Evolutionary conservation across 2,797 vertebrate species (phyloP).

Genomic region (Squalus acanthias): DNA sequence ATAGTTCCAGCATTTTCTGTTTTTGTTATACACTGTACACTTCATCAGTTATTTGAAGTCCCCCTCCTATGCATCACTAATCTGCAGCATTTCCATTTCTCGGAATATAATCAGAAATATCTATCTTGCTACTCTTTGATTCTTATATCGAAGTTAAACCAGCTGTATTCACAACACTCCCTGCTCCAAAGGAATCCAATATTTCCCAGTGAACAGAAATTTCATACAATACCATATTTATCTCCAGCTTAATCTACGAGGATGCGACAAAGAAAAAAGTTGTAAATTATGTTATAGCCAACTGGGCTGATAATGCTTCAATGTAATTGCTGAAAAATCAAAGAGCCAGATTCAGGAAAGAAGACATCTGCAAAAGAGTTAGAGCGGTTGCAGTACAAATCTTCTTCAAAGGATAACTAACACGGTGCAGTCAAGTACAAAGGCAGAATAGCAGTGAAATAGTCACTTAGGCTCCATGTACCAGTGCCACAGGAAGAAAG

Average conservation of each 20-base stretch:
- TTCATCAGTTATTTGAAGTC: background rate
- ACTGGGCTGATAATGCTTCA: background rate
- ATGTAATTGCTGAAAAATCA: background rate
- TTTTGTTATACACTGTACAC: background rate
- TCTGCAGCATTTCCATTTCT: background rate
- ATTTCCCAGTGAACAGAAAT: background rate
- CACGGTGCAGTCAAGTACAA: slow-evolving; percentile 9
- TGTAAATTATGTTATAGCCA: no score
- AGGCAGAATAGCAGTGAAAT: background rate
- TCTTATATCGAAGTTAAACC: background rate
- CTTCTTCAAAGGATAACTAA: slow-evolving; percentile 1
- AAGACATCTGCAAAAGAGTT: background rate
- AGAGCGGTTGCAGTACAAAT: background rate
- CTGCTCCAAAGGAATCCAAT: background rate
- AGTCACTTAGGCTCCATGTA: background rate
- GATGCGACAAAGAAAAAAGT: background rate
- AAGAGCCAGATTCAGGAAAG: background rate
- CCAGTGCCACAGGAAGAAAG: background rate
- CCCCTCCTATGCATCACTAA: background rate
- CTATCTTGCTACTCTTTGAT: background rate
- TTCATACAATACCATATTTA: background rate
- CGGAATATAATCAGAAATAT: background rate
- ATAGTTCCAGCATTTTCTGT: background rate
- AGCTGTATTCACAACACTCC: background rate
- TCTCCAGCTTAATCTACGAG: background rate